Evolutionary conservation across 2,113 vertebrate species (phyloP).

Genomic region (Stegostoma tigrinum): DNA sequence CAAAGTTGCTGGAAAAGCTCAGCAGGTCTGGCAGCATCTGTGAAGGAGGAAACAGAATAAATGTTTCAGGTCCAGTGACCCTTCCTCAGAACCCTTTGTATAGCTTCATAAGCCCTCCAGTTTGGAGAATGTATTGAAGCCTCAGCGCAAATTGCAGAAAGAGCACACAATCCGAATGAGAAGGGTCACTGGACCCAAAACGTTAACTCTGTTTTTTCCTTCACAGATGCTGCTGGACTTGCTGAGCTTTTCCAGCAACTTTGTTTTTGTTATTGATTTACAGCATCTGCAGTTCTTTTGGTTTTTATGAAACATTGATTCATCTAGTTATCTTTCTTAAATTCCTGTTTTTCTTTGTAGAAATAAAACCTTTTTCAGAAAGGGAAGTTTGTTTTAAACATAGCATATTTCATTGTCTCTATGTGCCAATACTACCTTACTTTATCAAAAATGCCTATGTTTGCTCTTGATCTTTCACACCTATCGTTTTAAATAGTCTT

Average conservation of each 20-base stretch:
- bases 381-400: no score
- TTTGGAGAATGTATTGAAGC: conserved; percentile 41
- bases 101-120: conserved; percentile 47
- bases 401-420: not conserved
- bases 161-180: conserved; percentile 57
- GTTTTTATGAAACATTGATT: no score
- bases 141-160: conserved; percentile 45
- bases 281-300: no score
- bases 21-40: no score
- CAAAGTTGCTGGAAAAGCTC: no score
- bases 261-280: no score
- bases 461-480: not conserved
- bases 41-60: no score
- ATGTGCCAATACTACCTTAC: not conserved
- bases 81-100: not conserved
- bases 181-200: no score
- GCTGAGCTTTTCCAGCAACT: no score
- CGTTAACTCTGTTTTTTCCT: no score
- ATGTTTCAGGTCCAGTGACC: no score
- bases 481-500: not conserved
- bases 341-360: not conserved
- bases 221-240: no score
- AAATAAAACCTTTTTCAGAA: not conserved
- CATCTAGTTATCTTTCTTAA: not conserved
- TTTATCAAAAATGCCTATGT: not conserved